These are phyloP conservation scores for Burhinus oedicnemus DNA, from an alignment of 2,113 vertebrate genomes.

Conservation along the genomic window DNA sequence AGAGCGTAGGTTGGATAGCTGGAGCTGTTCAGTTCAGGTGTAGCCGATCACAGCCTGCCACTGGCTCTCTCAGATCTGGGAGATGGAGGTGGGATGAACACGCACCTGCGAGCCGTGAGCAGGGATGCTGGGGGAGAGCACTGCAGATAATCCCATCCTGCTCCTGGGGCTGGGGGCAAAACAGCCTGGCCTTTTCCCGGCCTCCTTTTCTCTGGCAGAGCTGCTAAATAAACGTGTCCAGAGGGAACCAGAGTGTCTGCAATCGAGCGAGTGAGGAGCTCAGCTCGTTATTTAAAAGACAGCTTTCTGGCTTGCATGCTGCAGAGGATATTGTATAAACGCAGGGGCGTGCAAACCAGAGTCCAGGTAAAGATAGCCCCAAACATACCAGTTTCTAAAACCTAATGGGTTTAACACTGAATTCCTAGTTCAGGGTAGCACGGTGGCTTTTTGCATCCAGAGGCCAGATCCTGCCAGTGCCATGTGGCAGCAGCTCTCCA, in stretches of 20 bases:
- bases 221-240: neutral
- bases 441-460: neutral
- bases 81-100: neutral
- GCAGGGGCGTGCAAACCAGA: neutral
- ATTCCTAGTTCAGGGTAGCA: neutral
- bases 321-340: neutral
- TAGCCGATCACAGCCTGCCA: neutral
- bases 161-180: neutral
- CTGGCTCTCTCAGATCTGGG: neutral
- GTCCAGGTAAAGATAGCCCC: neutral
- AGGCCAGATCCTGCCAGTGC: neutral
- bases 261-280: neutral
- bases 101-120: fast-evolving
- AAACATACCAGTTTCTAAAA: neutral
- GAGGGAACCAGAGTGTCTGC: neutral
- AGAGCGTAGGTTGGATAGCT: neutral
- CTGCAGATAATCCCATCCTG: neutral
- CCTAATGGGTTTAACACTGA: neutral
- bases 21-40: neutral
- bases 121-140: neutral
- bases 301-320: neutral
- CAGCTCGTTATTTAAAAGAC: neutral
- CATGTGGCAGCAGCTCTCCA: neutral
- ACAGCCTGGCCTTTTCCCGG: neutral
- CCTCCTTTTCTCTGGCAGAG: neutral